Evolutionary conservation across 2,113 vertebrate genomes (phyloP), one percentile per base, ranked within the genome.

Genomic region (Eurystomus gularis): DNA sequence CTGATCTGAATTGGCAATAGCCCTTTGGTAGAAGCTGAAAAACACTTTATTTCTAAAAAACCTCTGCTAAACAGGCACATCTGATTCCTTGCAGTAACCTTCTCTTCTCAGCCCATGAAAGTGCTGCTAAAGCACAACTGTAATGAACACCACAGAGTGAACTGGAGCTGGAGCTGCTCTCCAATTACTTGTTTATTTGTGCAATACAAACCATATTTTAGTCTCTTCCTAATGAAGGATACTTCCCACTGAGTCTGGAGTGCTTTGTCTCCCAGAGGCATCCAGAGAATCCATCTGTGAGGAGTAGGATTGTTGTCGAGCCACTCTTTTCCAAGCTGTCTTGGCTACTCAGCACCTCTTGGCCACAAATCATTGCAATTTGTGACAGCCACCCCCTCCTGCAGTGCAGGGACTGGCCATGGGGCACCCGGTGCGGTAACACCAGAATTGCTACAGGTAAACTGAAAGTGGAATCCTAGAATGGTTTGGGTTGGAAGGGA

Each of bases 351-450:
- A 11, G 48, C 23, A 61, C 21, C 19, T 21, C 8, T 24, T 2
- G 0, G n/a, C 19, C 26, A 25, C 11, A 12, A n/a, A n/a, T n/a
- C 9, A 3, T 2, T 17, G 64, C 5, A 21, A 18, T 42, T 26
- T 39, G 58, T 8, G 52, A 33, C 5, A 7, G 17, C 25, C 31
- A 21, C 9, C 15, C 48, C 39, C 31, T 33, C 33, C 48, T 12
- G 1, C 3, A 26, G 46, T 3, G 8, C 40, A 71, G 42, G 42
- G 21, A 23, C 33, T 25, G 46, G 18, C 23, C 23, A 4, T 9
- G 48, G 29, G 60, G 15, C 26, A 79, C 5, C 19, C 1, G 4
- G 14, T 62, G 33, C 18, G 73, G 48, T 33, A 57, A 68, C 17
- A 0, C 10, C 49, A 48, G 51, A 66, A 37, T 6, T 60, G 18